Evolutionary conservation across 2,888 invertebrate species (phyloP), one percentile per base, ranked within the genome.

Genomic region (Proisotoma minuta): DNA sequence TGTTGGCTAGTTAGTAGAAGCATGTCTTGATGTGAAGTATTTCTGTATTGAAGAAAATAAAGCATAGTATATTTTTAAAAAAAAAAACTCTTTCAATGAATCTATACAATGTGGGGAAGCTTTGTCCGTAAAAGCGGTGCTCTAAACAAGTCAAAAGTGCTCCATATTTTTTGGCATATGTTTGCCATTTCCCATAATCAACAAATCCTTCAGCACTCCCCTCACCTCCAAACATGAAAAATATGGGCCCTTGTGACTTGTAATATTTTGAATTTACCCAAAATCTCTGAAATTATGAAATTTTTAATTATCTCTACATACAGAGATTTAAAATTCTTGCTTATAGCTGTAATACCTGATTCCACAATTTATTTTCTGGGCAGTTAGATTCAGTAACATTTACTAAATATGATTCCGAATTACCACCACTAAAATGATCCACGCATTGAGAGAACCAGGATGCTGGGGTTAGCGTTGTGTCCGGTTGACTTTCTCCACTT

Each of bases 1-100:
- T 81, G 81, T 52, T 78, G 77, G 66, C 80, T 81, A 65, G 76
- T 79, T 48, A 82, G 74, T 63, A 76, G 79, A 59, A 73, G 68
- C 29, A 59, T 29, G 48, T 10, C 58, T 10, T 34, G n/a, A 40
- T 3, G 57, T 20, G 47, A 18, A 34, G 18, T 20, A 12, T 40
- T 47, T 22, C 18, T 39, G 22, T 34, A 34, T 10, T 34, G 34
- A 34, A 34, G 15, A 20, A 43, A 15, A 43, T 43, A 20, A 43
- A 43, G 15, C 34, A 34, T 34, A 10, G 15, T 15, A 34, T 15
- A 10, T 15, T 10, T 34, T 34, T 34, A 15, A 34, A 34, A 34
- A 34, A 10, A 34, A 34, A 34, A 34, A 34, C 8, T 34, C 34
- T 15, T 34, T 34, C 15, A 34, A 34, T 10, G 15, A 10, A 4